Evolutionary conservation across 1,140 invertebrate genomes (phyloP).

Genomic region (Armadillidium nasatum): DNA sequence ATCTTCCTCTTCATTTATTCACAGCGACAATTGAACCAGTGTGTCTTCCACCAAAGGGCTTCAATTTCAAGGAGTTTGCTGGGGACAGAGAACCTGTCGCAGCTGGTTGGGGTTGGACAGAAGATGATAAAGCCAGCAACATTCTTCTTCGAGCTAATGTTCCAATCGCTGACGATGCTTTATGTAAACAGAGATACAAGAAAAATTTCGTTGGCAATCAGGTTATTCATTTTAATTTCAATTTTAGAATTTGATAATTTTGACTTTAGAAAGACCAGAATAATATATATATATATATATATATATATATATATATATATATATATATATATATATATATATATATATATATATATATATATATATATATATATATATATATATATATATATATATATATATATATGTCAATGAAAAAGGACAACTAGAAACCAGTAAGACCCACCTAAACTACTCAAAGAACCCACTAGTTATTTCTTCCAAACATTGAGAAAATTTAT

Average conservation of each 20-base stretch:
- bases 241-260: not conserved
- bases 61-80: not conserved
- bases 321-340: no score
- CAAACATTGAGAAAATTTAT: no score
- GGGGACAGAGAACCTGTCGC: not conserved
- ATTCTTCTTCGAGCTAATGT: constrained; percentile 14
- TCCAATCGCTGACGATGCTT: constrained; percentile 10
- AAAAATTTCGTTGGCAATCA: constrained; percentile 22
- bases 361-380: no score
- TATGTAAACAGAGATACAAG: constrained; percentile 11
- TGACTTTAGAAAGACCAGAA: no score
- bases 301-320: no score
- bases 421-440: no score
- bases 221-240: constrained; percentile 1
- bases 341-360: no score
- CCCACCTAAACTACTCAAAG: no score
- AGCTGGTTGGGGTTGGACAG: constrained; percentile 25
- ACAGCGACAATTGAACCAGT: constrained; percentile 20
- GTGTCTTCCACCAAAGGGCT: constrained; percentile 16
- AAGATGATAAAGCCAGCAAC: not conserved
- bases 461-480: no score
- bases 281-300: no score
- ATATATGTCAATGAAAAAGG: no score
- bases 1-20: not conserved
- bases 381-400: no score